These are phyloP conservation scores for Gymnobelideus leadbeateri DNA, from an alignment of 2,113 vertebrate genomes.

Conservation along the genomic window DNA sequence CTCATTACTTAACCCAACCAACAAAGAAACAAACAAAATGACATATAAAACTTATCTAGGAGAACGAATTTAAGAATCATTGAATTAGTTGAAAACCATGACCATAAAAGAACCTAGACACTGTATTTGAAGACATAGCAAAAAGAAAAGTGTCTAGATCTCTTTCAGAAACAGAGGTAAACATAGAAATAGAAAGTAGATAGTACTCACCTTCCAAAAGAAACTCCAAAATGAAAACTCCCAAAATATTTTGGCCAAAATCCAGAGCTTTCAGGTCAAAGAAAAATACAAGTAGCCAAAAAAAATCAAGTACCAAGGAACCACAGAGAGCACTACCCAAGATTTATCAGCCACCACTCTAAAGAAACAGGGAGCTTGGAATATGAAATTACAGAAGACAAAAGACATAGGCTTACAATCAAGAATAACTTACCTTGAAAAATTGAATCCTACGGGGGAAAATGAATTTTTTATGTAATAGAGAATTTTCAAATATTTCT, in stretches of 20 bases:
- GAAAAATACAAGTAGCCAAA: not conserved
- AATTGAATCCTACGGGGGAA: not conserved
- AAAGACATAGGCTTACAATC: not conserved
- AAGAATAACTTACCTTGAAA: not conserved
- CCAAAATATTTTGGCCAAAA: not conserved
- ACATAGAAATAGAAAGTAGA: not conserved
- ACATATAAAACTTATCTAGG: not conserved
- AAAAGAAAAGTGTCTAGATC: not conserved
- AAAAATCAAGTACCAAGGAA: not conserved
- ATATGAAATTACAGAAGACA: not conserved
- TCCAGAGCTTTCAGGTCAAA: not conserved
- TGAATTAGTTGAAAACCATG: not conserved
- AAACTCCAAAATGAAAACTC: not conserved
- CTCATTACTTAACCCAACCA: not conserved
- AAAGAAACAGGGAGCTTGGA: not conserved
- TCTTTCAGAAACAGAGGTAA: not conserved
- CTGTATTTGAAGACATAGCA: not conserved
- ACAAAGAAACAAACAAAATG: not conserved
- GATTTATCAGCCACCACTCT: not conserved
- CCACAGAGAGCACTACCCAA: not conserved
- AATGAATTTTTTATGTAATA: not conserved
- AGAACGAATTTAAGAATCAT: not conserved
- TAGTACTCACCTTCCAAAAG: not conserved
- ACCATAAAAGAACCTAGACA: not conserved
- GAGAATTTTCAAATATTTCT: not conserved